Percentiles rank a stretch among this genome's conserved stretches.
phyloP scores from a whole-genome alignment of 2,888 invertebrate genomes.

The Drosophila mercatorum region DNA sequence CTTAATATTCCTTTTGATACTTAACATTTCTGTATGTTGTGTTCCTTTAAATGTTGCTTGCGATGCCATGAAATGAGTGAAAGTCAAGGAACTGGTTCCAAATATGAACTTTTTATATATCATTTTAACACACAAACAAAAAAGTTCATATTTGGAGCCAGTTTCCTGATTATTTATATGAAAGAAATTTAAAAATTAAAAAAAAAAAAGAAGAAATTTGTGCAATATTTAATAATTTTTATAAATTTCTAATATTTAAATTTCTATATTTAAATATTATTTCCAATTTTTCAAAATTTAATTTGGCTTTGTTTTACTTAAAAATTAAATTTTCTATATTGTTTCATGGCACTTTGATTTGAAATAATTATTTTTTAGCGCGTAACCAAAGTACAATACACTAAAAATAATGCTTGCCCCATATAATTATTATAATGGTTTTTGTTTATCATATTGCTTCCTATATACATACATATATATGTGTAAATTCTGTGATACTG shows the following conservation, averaged over 20 bases:
- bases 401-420: conserved; percentile 46
- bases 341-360: conserved; percentile 24
- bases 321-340: neutral
- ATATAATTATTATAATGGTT: conserved; percentile 8
- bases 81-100: neutral
- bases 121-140: too few species aligned
- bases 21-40: conserved; percentile 27
- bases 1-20: conserved; percentile 19
- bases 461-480: neutral
- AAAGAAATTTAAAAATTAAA: too few species aligned
- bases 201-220: too few species aligned
- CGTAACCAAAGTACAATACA: conserved; percentile 67
- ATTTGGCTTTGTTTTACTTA: neutral
- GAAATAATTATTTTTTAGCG: conserved; percentile 17
- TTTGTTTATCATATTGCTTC: conserved; percentile 12
- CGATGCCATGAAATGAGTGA: conserved; percentile 37
- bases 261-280: neutral
- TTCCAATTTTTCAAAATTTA: neutral
- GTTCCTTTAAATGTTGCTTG: conserved; percentile 5
- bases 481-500: conserved; percentile 59
- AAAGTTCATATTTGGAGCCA: neutral
- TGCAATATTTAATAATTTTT: conserved; percentile 3
- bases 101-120: neutral
- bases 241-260: neutral
- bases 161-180: too few species aligned